Evolutionary conservation across 2,888 invertebrate species (phyloP), one percentile per base, ranked within the genome.

Genomic region (Marronus borbonicus): DNA sequence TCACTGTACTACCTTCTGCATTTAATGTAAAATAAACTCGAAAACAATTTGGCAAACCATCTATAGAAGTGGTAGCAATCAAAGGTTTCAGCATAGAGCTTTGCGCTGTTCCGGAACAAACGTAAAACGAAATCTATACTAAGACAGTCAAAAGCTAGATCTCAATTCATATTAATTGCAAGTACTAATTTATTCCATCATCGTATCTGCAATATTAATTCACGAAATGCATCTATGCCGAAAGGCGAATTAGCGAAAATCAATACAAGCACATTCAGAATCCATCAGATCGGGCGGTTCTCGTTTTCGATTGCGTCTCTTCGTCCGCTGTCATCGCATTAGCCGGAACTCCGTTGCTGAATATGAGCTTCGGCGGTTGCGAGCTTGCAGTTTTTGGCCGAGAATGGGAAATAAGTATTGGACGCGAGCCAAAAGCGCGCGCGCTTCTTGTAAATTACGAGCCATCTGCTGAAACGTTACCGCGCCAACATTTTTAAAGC

Each of bases 381-480:
- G 80, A 58, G 79, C 80, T 79, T 78, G 80, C 79, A 82, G 81
- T 81, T 83, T 83, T 82, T 79, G 80, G 72, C 70, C 44, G 62
- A 66, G 60, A 77, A 69, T 12, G 70, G 66, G 76, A 64, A 72
- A 76, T 76, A 44, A 76, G 78, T 66, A 80, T 80, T 85, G 85
- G 85, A 83, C 60, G 31, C 66, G 52, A 72, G 82, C 85, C 85
- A 85, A 82, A 31, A 82, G 81, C 80, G 55, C 17, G 8, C 8
- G 55, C 17, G 80, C 77, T 79, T 82, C 81, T 82, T 83, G 83
- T 84, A 85, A 85, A 84, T 85, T 84, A 85, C 82, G 66, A 76
- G 76, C 64, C 78, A 80, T 78, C 80, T 78, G 79, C 62, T 74
- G 76, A 79, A 76, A 44, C 76, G 52, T 58, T 31, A 28, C 31